A percentile compares a stretch with the other conserved stretches of the same genome.
Conservation (phyloP, 2,888 invertebrate genomes). For the Ectemnius continuus region DNA sequence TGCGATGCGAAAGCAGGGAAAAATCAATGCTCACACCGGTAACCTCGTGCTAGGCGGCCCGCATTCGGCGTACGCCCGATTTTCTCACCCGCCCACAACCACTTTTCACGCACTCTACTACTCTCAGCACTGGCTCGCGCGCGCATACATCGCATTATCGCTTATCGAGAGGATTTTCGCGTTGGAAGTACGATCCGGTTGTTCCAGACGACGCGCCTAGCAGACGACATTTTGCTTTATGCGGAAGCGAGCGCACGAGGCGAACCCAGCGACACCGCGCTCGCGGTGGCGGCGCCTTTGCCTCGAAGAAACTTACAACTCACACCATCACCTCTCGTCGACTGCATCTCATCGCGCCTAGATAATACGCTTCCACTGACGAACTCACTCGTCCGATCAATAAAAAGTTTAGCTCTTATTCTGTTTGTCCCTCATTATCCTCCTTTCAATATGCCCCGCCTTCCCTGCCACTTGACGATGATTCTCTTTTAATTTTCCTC, state of each 20-base stretch:
- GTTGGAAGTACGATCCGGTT: slow-evolving; percentile 71
- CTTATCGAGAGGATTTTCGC: slow-evolving; percentile 68
- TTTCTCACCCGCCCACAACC: slow-evolving; percentile 20
- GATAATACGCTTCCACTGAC: not conserved
- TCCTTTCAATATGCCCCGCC: not conserved
- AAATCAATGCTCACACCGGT: slow-evolving; percentile 71
- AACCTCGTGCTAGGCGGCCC: slow-evolving; percentile 26
- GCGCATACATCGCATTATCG: slow-evolving; percentile 51
- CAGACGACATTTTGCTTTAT: slow-evolving; percentile 74
- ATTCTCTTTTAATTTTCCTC: not conserved
- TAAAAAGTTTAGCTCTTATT: slow-evolving; percentile 1
- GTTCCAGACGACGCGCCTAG: slow-evolving; percentile 73
- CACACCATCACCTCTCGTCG: slow-evolving; percentile 2
- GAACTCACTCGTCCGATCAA: slow-evolving; percentile 1
- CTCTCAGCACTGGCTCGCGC: slow-evolving; percentile 42
- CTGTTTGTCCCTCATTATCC: not conserved
- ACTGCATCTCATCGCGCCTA: slow-evolving; percentile 11
- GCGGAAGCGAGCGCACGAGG: slow-evolving; percentile 54
- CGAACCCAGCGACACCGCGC: slow-evolving; percentile 38
- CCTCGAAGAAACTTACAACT: slow-evolving; percentile 10
- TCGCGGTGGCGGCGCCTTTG: not conserved
- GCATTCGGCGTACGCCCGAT: slow-evolving; percentile 11
- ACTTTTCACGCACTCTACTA: slow-evolving; percentile 23
- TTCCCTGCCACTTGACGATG: not conserved
- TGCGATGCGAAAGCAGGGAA: slow-evolving; percentile 61